Base-by-base conservation (phyloP, 2,113 vertebrate genomes). In the Phylloscopus trochilus region DNA sequence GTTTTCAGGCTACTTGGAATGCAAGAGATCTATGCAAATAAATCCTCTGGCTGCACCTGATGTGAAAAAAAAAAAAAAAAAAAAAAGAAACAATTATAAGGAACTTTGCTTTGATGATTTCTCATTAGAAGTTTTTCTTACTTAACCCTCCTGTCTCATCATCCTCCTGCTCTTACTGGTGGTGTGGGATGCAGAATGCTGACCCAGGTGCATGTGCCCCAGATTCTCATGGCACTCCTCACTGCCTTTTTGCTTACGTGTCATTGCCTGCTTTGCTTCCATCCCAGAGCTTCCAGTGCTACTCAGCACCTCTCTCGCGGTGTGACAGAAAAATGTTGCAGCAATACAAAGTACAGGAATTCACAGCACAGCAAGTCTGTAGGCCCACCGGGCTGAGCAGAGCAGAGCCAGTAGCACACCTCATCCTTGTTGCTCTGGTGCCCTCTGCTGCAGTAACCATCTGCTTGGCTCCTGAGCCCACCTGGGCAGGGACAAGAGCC, bases 361-460 rank as follows among this genome's bases (percentile, higher is more conserved):
- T 56, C 1, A 1, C 43, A 75, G 62, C 20, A 1, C 5, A 33
- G 19, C n/a, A 28, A 49, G 44, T 20, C 37, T 7, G 37, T 6
- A 56, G 44, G 8, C 14, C 16, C 55, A 13, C 18, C 6, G 33
- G 28, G 46, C 43, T 43, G 21, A 63, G 46, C 21, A 59, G 56
- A 18, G 46, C 13, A 4, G 39, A 82, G 39, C 47, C 66, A 13
- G 30, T 35, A 44, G 19, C 46, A 56, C 46, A 23, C 10, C 39
- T 62, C 46, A 55, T 51, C 52, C 59, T 83, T 67, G 89, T 62
- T 91, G 70, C 73, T 82, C 47, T 96, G 86, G 95, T 96, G 97
- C 97, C 97, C 97, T 97, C 97, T 98, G 92, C 94, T 96, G 98
- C 89, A 95, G 80, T 9, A 83, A 60, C 49, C 46, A 7, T 56